These are phyloP conservation scores for Paraescarpia echinospica DNA, from an alignment of 1,140 invertebrate genomes.

Conservation along the genomic window DNA sequence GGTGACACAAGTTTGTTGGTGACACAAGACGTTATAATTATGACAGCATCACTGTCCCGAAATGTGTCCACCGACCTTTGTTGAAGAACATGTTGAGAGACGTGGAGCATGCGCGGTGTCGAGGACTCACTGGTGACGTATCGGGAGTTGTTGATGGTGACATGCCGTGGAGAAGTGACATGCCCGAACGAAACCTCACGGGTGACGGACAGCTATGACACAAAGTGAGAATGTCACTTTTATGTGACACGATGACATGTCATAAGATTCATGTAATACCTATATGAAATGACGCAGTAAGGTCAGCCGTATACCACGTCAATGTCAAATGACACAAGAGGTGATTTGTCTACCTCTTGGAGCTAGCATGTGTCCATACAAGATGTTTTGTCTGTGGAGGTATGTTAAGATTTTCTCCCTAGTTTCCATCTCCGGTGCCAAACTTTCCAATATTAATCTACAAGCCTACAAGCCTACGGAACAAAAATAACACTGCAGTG, in stretches of 20 bases:
- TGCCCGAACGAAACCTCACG: not conserved
- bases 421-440: too few relatives aligned
- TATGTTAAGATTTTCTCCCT: too few relatives aligned
- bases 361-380: too few relatives aligned
- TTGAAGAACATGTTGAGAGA: slow-evolving; percentile 47
- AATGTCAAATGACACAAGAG: too few relatives aligned
- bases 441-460: too few relatives aligned
- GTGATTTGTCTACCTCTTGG: too few relatives aligned
- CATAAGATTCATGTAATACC: not conserved
- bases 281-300: not conserved
- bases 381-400: too few relatives aligned
- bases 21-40: not conserved
- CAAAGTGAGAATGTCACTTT: not conserved
- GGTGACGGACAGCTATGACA: not conserved
- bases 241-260: not conserved
- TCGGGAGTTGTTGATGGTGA: not conserved
- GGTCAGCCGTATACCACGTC: not conserved
- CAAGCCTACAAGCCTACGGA: too few relatives aligned
- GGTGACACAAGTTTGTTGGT: not conserved
- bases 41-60: not conserved
- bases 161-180: not conserved
- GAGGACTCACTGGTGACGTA: not conserved
- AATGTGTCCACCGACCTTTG: slow-evolving; percentile 39
- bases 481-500: too few relatives aligned
- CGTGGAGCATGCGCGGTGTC: slow-evolving; percentile 37